Evolutionary conservation across 2,888 invertebrate species (phyloP).

Genomic region (Tupiocoris notatus): DNA sequence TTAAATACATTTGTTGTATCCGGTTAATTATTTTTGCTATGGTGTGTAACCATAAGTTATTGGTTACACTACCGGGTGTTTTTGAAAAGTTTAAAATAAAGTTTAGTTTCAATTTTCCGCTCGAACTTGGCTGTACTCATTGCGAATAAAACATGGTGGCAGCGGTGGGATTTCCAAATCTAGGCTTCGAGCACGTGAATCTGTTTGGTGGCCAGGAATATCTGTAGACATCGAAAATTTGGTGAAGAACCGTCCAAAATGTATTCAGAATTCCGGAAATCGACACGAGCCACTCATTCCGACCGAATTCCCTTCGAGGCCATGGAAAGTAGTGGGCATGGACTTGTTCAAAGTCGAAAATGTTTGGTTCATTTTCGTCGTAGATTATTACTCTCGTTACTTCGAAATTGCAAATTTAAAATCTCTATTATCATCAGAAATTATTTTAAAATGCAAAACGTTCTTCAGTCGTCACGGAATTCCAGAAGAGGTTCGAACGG

Average conservation of each 20-base stretch:
- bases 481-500: too few species aligned
- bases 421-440: background rate
- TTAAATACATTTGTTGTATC: too few species aligned
- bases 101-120: too few species aligned
- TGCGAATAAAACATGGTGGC: too few species aligned
- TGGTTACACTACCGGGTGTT: too few species aligned
- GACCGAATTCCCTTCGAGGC: conserved; percentile 1
- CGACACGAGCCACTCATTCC: conserved; percentile 12
- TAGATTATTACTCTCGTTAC: conserved; percentile 8
- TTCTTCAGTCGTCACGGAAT: background rate
- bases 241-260: background rate
- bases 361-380: background rate
- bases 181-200: too few species aligned
- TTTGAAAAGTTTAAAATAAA: too few species aligned
- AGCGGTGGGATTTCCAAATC: too few species aligned
- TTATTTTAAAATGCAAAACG: conserved; percentile 12
- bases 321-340: conserved; percentile 16
- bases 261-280: background rate
- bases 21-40: too few species aligned
- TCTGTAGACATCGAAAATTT: background rate
- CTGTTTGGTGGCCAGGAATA: too few species aligned
- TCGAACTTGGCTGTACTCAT: too few species aligned
- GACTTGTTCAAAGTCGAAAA: conserved; percentile 14
- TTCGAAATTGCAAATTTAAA: conserved; percentile 2
- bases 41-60: too few species aligned